Evolutionary conservation across 2,888 invertebrate genomes (phyloP).

Genomic region (Eulithis testata): DNA sequence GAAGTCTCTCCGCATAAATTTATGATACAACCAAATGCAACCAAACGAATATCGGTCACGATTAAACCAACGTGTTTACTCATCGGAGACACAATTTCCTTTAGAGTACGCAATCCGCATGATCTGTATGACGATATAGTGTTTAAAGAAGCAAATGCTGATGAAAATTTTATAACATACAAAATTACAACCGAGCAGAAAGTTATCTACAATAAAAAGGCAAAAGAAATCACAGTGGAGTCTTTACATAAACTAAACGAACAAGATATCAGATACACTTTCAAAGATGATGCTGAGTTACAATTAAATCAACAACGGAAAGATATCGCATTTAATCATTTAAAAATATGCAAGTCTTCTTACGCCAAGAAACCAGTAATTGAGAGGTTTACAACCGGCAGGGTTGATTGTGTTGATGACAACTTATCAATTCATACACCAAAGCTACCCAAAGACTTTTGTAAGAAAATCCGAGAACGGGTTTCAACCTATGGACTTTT

Average conservation of each 20-base stretch:
- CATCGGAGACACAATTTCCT: conserved; percentile 54
- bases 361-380: conserved; percentile 45
- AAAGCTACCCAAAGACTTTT: conserved; percentile 51
- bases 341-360: conserved; percentile 54
- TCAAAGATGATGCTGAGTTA: conserved; percentile 57
- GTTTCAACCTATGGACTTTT: conserved; percentile 61
- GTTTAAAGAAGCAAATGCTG: conserved; percentile 17
- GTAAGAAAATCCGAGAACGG: conserved; percentile 47
- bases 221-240: conserved; percentile 51
- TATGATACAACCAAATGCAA: conserved; percentile 65
- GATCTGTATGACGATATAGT: conserved; percentile 40
- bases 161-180: conserved; percentile 57
- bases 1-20: conserved; percentile 68
- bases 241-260: conserved; percentile 70
- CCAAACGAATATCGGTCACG: conserved; percentile 56
- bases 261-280: conserved; percentile 60
- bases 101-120: conserved; percentile 66
- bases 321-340: conserved; percentile 51
- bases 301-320: conserved; percentile 47
- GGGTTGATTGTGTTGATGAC: conserved; percentile 52
- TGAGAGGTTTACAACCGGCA: conserved; percentile 53
- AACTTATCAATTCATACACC: conserved; percentile 36
- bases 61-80: conserved; percentile 64
- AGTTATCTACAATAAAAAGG: conserved; percentile 53
- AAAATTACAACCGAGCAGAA: conserved; percentile 55